Base-by-base conservation (phyloP, 2,113 vertebrate genomes). In the Apaloderma vittatum region DNA sequence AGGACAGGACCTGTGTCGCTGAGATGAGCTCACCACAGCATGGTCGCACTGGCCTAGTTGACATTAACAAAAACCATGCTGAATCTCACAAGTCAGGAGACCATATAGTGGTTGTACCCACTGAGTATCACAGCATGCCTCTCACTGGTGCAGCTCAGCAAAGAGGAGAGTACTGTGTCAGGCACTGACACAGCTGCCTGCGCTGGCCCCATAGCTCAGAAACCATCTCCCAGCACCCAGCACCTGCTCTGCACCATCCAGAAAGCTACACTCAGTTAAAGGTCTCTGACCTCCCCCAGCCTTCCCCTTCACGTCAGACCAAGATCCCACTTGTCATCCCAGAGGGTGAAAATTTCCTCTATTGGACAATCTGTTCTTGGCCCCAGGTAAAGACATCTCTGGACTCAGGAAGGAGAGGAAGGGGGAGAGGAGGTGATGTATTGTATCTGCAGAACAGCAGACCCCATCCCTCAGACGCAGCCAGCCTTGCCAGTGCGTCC, bases 191-290 rank as follows among this genome's bases (percentile, higher is more conserved):
- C 63, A 58, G 8, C 57, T 88, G 24, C 67, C 83, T 62, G 51
- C 63, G 12, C 49, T 82, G 43, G 63, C 65, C 19, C 88, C 27
- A 1, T 92, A 70, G 17, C 34, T 93, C 48, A 97, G 77, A 55
- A 96, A 78, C 65, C 77, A 55, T 37, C 86, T 85, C 26, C 55
- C 63, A 52, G 86, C 71, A 26, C 52, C 55, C 2, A 29, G 73
- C 27, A 94, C 71, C 59, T 17, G 32, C 13, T 67, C 37, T 72
- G 94, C 83, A n/a, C 65, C 85, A 27, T 84, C 84, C 77, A 90
- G 88, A 58, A 96, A 88, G 34, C 86, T 92, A 19, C 68, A 94
- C 12, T 77, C 91, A 76, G 61, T 90, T 51, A 89, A 68, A 58
- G 63, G 68, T n/a, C 71, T 96, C 43, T 86, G 83, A 27, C 59